Base-by-base conservation (phyloP, 2,113 vertebrate genomes). In the Neotragus pygmaeus region DNA sequence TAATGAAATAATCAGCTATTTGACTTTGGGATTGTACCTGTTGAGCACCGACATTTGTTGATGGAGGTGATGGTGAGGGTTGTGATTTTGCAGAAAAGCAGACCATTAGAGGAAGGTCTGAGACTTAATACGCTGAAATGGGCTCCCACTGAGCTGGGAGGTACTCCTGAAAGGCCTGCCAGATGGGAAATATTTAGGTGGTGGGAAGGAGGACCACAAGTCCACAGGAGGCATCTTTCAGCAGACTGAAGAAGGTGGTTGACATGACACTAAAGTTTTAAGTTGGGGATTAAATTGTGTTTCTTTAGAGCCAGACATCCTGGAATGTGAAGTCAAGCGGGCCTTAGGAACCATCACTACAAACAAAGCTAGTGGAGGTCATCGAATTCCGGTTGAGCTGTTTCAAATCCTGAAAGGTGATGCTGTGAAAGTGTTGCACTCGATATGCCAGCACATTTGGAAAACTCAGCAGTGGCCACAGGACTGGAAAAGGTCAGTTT, bases 71-170 rank as follows among this genome's bases (percentile, higher is more conserved):
- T n/a, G 39, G 15, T 28, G 23, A 95, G 6, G 57, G 45, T 19
- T 16, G 33, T 89, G 57, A 88, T 58, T 94, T 57, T 75, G n/a
- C 43, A 95, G 33, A 30, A 87, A 86, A 87, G 53, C 7, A 77
- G 47, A 39, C 16, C 25, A 75, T 80, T 28, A 90, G 51, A 77
- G 17, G n/a, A 88, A 89, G 45, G 51, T 12, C 33, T 77, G 51
- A 86, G 58, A 53, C 2, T 51, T 45, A 39, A 16, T 51, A 62
- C 1, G 21, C 23, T 77, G 85, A 21, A 9, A 75, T 36, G 36
- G 39, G 28, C 28, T 96, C 25, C 45, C 23, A 3, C 17, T 25
- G 36, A n/a, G 7, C 27, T 89, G 47, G 19, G 43, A 89, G 64
- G 6, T 51, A 94, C 55, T 91, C 36, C 53, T 23, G 33, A 91